phyloP scores from a whole-genome alignment of 2,797 vertebrate genomes.

The Sebastes nivosus region DNA sequence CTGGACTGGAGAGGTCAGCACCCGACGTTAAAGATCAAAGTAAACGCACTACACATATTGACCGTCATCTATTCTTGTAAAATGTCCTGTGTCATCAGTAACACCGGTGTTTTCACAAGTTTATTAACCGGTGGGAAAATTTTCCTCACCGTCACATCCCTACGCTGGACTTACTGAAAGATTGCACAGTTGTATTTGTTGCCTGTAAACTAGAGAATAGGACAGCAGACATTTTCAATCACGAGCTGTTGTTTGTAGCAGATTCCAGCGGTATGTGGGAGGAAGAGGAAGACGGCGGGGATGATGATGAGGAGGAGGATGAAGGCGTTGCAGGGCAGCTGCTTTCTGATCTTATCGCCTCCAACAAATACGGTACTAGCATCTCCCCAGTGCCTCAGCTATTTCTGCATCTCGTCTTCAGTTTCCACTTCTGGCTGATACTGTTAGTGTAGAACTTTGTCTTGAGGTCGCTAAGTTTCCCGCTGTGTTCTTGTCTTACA shows the following conservation, averaged over 20 bases:
- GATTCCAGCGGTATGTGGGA: constrained; percentile 98
- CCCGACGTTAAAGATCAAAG: no score
- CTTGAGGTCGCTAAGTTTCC: neutral
- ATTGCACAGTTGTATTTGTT: neutral
- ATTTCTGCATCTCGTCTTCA: neutral
- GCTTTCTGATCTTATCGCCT: constrained; percentile 94
- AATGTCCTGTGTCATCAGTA: rapidly evolving
- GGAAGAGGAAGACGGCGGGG: constrained; percentile 87
- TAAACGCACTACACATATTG: no score
- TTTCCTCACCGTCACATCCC: no score
- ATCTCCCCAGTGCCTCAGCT: neutral
- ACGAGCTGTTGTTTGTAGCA: constrained; percentile 54
- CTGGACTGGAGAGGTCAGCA: no score
- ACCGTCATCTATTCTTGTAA: no score
- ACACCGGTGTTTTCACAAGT: no score
- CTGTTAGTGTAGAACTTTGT: neutral
- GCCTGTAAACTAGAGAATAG: neutral
- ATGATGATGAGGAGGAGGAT: constrained; percentile 82
- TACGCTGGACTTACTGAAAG: neutral
- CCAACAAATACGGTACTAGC: constrained; percentile 93
- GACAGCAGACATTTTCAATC: neutral
- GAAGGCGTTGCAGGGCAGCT: constrained; percentile 94
- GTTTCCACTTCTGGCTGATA: neutral
- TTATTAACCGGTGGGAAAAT: no score
- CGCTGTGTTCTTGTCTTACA: constrained; percentile 55